These are phyloP conservation scores for Trematomus bernacchii DNA, from an alignment of 2,797 vertebrate species.

Conservation along the genomic window DNA sequence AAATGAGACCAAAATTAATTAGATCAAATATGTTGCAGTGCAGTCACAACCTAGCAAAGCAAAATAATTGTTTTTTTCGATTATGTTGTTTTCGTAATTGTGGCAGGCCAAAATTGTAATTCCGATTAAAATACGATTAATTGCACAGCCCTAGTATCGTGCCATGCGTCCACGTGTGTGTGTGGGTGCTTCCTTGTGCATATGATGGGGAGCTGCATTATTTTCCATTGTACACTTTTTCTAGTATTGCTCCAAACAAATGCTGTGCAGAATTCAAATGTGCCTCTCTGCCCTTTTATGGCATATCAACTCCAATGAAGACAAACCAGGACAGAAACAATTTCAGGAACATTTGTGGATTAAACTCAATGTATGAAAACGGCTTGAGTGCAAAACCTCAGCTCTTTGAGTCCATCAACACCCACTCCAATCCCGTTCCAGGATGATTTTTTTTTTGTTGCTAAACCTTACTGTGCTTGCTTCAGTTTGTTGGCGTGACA, in stretches of 20 bases:
- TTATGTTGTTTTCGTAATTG: too few species aligned
- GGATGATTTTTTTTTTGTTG: not conserved
- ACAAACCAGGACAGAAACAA: not conserved
- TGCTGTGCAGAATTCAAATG: not conserved
- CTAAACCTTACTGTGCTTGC: not conserved
- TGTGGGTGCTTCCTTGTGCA: not conserved
- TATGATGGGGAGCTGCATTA: not conserved
- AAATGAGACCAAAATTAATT: too few species aligned
- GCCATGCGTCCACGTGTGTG: too few species aligned
- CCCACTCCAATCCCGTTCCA: conserved; percentile 18
- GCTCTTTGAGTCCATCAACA: conserved; percentile 6
- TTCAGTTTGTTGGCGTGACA: conserved; percentile 16
- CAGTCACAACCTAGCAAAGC: too few species aligned
- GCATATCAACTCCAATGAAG: not conserved
- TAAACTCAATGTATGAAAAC: conserved; percentile 25
- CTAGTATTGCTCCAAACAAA: not conserved
- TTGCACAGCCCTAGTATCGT: too few species aligned
- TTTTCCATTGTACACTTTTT: not conserved
- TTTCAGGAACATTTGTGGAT: conserved; percentile 13
- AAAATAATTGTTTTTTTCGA: too few species aligned
- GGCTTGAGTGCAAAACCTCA: conserved; percentile 14
- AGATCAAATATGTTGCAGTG: too few species aligned
- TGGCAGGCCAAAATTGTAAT: too few species aligned
- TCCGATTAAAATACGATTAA: too few species aligned
- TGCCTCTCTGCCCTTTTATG: not conserved